Conservation (phyloP, 2,113 vertebrate genomes). For the Lanius collurio region DNA sequence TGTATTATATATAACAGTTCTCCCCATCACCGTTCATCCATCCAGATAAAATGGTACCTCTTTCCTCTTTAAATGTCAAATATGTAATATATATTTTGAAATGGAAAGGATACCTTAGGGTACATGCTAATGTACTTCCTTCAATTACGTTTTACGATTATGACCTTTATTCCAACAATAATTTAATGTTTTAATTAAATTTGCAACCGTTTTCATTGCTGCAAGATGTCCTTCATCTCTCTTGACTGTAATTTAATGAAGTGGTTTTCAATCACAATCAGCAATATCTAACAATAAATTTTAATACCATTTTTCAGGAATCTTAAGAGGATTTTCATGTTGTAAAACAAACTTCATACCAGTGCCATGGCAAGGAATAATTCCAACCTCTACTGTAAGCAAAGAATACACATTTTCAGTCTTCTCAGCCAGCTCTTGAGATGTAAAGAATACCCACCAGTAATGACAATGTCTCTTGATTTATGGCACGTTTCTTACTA, state of each 20-base stretch:
- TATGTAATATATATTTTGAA: conserved; percentile 47
- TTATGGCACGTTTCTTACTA: background rate
- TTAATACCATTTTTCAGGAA: conserved; percentile 27
- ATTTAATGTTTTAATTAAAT: conserved; percentile 76
- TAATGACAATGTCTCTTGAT: background rate
- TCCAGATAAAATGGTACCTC: conserved; percentile 39
- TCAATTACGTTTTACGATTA: conserved; percentile 70
- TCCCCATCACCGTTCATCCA: conserved; percentile 19
- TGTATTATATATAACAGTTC: conserved; percentile 12
- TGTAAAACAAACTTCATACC: conserved; percentile 9
- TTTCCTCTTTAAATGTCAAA: conserved; percentile 63
- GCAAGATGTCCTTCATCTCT: conserved; percentile 60
- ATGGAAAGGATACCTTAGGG: conserved; percentile 46
- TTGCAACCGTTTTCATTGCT: conserved; percentile 53
- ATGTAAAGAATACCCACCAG: background rate
- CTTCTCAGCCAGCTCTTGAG: background rate
- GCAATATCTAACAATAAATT: conserved; percentile 37
- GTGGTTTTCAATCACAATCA: conserved; percentile 55
- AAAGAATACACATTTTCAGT: background rate
- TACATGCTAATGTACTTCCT: conserved; percentile 59
- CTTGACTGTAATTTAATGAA: conserved; percentile 61
- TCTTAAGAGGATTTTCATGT: background rate
- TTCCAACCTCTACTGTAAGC: background rate
- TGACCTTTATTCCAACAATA: conserved; percentile 70
- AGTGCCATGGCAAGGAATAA: background rate